phyloP scores from a whole-genome alignment of 2,888 invertebrate genomes.

The Laothoe populi region DNA sequence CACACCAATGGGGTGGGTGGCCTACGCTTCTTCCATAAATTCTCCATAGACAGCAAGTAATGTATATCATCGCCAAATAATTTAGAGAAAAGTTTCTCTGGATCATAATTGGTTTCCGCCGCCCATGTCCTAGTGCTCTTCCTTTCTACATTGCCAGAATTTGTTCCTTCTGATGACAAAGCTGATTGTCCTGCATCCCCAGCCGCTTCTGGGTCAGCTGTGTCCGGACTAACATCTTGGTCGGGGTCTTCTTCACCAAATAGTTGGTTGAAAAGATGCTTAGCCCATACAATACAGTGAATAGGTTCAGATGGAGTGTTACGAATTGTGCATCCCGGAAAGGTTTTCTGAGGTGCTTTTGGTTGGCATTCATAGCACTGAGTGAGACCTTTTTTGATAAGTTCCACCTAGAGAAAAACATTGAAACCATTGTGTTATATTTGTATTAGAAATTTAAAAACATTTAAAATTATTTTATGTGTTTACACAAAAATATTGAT shows the following conservation, averaged over 20 bases:
- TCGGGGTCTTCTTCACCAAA: conserved; percentile 99
- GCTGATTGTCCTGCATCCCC: conserved; percentile 88
- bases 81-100: conserved; percentile 95
- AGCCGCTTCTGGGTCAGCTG: conserved; percentile 96
- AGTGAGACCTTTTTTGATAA: conserved; percentile 93
- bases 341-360: conserved; percentile 95
- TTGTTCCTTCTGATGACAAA: conserved; percentile 73
- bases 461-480: too few species aligned
- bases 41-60: conserved; percentile 96
- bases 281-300: conserved; percentile 99
- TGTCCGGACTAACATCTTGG: conserved; percentile 98
- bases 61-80: conserved; percentile 97
- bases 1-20: conserved; percentile 93
- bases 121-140: conserved; percentile 96
- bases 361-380: conserved; percentile 99
- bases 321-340: conserved; percentile 98
- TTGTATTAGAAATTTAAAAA: too few species aligned
- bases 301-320: conserved; percentile 99
- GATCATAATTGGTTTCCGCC: conserved; percentile 91
- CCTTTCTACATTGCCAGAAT: conserved; percentile 82
- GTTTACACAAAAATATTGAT: too few species aligned
- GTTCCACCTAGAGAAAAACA: conserved; percentile 86
- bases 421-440: not conserved
- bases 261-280: conserved; percentile 99
- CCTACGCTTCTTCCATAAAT: conserved; percentile 96